These are phyloP conservation scores for Macrobrachium rosenbergii DNA, from an alignment of 1,140 invertebrate genomes.

Conservation along the genomic window DNA sequence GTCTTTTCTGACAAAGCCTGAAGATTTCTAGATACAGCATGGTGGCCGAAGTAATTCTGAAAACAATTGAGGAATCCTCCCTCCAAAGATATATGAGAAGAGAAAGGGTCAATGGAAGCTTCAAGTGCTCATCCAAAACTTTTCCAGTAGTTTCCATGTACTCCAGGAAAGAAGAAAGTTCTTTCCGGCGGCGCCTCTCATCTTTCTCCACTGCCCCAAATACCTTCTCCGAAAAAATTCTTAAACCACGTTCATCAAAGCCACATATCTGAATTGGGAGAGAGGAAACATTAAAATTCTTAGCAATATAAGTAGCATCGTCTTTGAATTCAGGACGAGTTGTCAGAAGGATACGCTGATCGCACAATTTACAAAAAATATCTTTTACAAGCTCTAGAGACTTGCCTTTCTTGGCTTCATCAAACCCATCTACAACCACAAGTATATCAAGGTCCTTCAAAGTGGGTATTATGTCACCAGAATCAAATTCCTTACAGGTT, in stretches of 20 bases:
- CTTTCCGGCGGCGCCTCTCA: neutral
- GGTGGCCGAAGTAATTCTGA: neutral
- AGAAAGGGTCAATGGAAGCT: slow-evolving; percentile 6
- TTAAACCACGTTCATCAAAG: neutral
- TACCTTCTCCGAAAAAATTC: neutral
- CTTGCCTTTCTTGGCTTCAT: neutral
- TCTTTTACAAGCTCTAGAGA: slow-evolving; percentile 1
- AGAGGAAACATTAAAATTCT: neutral
- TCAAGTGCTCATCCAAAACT: slow-evolving; percentile 8
- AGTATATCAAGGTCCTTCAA: neutral
- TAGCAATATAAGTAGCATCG: neutral
- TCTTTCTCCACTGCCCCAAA: neutral
- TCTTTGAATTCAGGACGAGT: neutral
- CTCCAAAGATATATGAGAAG: slow-evolving; percentile 28
- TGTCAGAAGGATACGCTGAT: neutral
- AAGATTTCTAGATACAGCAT: slow-evolving; percentile 23
- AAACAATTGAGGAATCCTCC: neutral
- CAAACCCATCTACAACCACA: slow-evolving; percentile 15
- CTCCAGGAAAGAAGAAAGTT: neutral
- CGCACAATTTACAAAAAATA: neutral
- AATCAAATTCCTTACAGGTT: neutral
- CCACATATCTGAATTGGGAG: slow-evolving; percentile 8
- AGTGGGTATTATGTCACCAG: neutral
- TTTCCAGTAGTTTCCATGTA: slow-evolving; percentile 20
- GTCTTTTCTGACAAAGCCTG: neutral